phyloP scores from a whole-genome alignment of 1,140 invertebrate species.

The Anastrepha obliqua region DNA sequence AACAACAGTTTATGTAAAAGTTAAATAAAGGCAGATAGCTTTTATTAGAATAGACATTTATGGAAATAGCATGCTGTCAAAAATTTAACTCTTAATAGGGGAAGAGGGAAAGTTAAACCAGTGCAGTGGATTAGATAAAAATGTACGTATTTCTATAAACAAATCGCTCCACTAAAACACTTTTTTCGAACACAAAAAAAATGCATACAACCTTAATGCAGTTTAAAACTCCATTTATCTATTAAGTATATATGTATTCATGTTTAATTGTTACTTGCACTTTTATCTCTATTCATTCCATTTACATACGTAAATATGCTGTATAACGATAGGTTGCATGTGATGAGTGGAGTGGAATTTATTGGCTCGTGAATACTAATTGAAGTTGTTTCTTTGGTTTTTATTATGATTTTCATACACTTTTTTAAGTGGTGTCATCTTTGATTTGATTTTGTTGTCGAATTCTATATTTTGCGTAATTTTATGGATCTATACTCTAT shows the following conservation, averaged over 20 bases:
- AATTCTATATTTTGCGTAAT: constrained; percentile 21
- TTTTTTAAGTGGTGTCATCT: not conserved
- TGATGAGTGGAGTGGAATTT: not conserved
- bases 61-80: constrained; percentile 73
- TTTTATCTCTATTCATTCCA: not conserved
- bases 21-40: constrained; percentile 59
- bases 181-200: not conserved
- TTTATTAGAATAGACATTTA: constrained; percentile 70
- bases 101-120: constrained; percentile 59
- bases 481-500: not conserved
- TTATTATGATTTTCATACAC: not conserved
- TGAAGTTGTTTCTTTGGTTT: constrained; percentile 18
- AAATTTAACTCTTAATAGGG: constrained; percentile 72
- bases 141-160: constrained; percentile 21
- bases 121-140: constrained; percentile 42
- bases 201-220: not conserved
- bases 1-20: constrained; percentile 46
- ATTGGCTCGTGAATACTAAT: not conserved
- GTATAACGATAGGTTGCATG: not conserved
- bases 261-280: not conserved
- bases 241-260: not conserved
- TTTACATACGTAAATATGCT: not conserved
- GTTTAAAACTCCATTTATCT: not conserved
- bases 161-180: constrained; percentile 14
- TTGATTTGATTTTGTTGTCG: constrained; percentile 2